Evolutionary conservation across 1,140 invertebrate species (phyloP), one percentile per base, ranked within the genome.

Genomic region (Apocrypta bakeri): DNA sequence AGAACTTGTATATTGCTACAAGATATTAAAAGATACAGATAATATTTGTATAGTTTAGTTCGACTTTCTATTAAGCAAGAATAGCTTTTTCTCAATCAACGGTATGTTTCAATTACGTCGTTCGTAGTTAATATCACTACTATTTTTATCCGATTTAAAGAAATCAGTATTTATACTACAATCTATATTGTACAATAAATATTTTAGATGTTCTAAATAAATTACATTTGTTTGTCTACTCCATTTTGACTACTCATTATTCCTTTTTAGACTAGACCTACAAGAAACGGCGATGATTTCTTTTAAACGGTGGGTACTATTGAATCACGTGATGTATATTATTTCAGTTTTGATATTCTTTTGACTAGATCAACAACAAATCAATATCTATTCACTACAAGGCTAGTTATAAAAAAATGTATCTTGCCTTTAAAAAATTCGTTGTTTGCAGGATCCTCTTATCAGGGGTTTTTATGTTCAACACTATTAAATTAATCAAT

Each of bases 381-480:
- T 21, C 17, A 76, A 76, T 37, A 17, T 31, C 1, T 66, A 29
- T 17, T 66, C 21, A 21, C 12, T 66, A 66, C n/a, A 40, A 24
- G 24, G 3, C 31, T 77, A 27, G 84, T 69, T 78, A 83, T 74
- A 87, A 64, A 74, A 72, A 37, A 79, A 73, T 87, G 63, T 77
- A 66, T 56, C 48, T 21, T 56, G 68, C 42, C 12, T 83, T 84
- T 27, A 75, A n/a, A 56, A 63, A 66, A 83, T 89, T 89, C 88
- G 88, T 89, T 89, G 88, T 86, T 85, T 24, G 79, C 73, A 79
- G 87, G 77, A 86, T 74, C 68, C 81, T 33, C 42, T 14, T n/a
- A 56, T 56, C 48, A 56, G 21, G 21, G 48, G 48, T n/a, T 56
- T 56, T 56, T n/a, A 17, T 56, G 48, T 56, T n/a, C 21, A 56